Evolutionary conservation across 2,113 vertebrate genomes (phyloP).

Genomic region (Opisthocomus hoazin): DNA sequence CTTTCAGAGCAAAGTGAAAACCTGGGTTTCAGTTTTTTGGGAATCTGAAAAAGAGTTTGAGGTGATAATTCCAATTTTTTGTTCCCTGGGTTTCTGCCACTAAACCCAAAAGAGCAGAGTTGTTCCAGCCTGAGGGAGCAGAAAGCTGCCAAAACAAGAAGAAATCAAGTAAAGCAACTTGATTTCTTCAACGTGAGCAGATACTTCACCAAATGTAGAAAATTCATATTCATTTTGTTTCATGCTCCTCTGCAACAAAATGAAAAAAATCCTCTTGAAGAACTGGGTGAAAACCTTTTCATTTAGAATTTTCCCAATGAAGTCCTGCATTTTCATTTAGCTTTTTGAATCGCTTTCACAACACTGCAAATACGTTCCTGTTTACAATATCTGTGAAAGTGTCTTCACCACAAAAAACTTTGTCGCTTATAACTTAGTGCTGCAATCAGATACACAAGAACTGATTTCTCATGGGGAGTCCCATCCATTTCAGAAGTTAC

Average conservation of each 20-base stretch:
- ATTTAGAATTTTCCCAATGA: neutral
- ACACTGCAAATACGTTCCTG: neutral
- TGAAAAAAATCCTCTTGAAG: neutral
- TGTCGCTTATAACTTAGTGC: neutral
- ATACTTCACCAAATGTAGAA: slow-evolving; percentile 34
- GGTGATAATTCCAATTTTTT: neutral
- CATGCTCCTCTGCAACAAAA: slow-evolving; percentile 9
- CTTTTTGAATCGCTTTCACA: neutral
- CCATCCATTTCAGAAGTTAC: neutral
- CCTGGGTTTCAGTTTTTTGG: neutral
- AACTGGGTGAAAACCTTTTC: neutral
- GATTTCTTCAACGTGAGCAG: slow-evolving; percentile 28
- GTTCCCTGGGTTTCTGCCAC: neutral
- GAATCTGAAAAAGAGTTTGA: neutral
- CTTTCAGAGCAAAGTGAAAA: neutral
- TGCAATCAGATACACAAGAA: neutral
- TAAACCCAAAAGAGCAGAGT: neutral
- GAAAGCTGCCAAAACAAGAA: slow-evolving; percentile 16
- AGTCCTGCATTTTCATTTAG: neutral
- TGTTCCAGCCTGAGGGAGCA: slow-evolving; percentile 24
- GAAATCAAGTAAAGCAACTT: slow-evolving; percentile 30
- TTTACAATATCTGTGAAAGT: neutral
- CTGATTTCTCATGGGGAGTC: accelerated
- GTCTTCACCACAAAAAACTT: neutral
- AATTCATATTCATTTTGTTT: slow-evolving; percentile 24